Evolutionary conservation across 2,888 invertebrate genomes (phyloP).

Genomic region (Anodontia alba): DNA sequence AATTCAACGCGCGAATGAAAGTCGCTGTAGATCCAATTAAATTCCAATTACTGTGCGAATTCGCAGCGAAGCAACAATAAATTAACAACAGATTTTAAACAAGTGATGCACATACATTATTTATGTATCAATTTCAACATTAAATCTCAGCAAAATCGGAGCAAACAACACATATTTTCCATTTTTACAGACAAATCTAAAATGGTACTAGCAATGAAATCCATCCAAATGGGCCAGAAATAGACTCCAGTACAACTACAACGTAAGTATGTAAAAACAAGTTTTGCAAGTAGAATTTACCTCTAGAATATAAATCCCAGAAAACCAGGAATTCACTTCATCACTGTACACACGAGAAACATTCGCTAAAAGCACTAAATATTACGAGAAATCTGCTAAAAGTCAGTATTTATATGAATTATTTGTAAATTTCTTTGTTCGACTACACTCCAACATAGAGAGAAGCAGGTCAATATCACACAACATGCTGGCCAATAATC

Average conservation of each 20-base stretch:
- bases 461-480: slow-evolving; percentile 57
- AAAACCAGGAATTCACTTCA: background rate
- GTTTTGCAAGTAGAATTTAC: background rate
- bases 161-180: too few relatives aligned
- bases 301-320: background rate
- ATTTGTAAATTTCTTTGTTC: slow-evolving; percentile 51
- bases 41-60: slow-evolving; percentile 36
- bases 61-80: background rate
- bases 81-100: too few relatives aligned
- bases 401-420: slow-evolving; percentile 15
- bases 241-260: background rate
- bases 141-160: too few relatives aligned
- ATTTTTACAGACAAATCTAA: too few relatives aligned
- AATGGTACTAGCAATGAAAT: background rate
- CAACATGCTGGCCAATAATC: slow-evolving; percentile 59
- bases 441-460: slow-evolving; percentile 21
- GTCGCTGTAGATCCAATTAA: slow-evolving; percentile 37
- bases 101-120: too few relatives aligned
- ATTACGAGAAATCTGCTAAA: background rate
- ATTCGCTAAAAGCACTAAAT: background rate
- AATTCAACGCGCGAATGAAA: too few relatives aligned
- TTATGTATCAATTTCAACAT: too few relatives aligned
- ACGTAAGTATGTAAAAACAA: background rate
- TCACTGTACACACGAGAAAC: background rate
- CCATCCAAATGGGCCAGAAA: background rate